Evolutionary conservation across 2,113 vertebrate genomes (phyloP).

Genomic region (Dendrocopos noguchii): DNA sequence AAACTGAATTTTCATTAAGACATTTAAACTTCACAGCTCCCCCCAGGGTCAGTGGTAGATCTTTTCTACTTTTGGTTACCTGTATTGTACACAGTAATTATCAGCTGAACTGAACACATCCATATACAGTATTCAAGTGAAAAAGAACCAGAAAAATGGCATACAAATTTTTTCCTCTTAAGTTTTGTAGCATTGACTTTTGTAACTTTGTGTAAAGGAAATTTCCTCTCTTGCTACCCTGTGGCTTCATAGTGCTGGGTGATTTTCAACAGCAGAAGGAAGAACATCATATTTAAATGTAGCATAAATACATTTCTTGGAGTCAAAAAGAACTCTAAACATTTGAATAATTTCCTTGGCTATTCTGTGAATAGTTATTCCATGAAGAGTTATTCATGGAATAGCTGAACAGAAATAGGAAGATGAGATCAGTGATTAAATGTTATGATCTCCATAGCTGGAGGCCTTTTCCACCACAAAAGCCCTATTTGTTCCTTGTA

Average conservation of each 20-base stretch:
- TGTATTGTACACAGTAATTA: not conserved
- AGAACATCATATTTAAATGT: not conserved
- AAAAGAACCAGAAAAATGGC: not conserved
- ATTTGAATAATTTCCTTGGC: not conserved
- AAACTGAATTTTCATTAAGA: not conserved
- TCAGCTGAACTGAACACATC: not conserved
- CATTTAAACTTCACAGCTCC: not conserved
- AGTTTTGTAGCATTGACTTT: not conserved
- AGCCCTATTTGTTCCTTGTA: not conserved
- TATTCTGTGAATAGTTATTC: no score
- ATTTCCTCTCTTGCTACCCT: not conserved
- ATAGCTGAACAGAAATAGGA: not conserved
- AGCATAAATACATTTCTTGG: not conserved
- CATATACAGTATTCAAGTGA: not conserved
- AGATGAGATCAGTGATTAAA: not conserved
- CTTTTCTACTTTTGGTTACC: not conserved
- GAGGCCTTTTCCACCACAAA: rapidly evolving
- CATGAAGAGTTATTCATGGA: not conserved
- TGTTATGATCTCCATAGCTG: not conserved
- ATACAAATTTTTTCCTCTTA: not conserved
- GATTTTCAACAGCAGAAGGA: not conserved
- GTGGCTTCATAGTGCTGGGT: not conserved
- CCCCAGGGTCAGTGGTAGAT: not conserved
- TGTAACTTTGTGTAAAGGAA: not conserved
- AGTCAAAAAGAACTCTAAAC: not conserved